phyloP scores from a whole-genome alignment of 2,113 vertebrate species.

The Mastomys natalensis region DNA sequence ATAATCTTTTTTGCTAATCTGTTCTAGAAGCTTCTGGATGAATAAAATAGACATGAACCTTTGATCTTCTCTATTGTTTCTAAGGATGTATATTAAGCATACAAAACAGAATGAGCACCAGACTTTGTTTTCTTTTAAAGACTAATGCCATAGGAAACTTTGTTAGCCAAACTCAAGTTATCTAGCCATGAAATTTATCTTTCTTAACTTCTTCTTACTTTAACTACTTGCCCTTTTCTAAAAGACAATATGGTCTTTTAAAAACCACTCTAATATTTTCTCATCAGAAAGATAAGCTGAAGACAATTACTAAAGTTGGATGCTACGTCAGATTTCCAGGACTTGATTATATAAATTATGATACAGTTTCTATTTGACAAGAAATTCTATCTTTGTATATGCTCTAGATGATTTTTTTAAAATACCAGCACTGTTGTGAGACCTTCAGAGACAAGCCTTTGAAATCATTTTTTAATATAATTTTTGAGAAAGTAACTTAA shows the following conservation, averaged over 20 bases:
- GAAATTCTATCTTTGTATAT: background rate
- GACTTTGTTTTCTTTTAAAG: slow-evolving; percentile 21
- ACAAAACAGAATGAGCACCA: background rate
- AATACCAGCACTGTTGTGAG: too few species aligned
- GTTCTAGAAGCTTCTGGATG: slow-evolving; percentile 4
- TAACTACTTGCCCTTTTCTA: background rate
- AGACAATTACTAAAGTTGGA: slow-evolving; percentile 21
- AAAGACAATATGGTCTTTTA: background rate
- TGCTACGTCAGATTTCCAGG: background rate
- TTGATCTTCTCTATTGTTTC: slow-evolving; percentile 44
- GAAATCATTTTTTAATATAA: slow-evolving; percentile 1
- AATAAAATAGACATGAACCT: slow-evolving; percentile 59
- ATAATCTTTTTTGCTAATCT: slow-evolving; percentile 60
- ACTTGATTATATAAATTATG: slow-evolving; percentile 36
- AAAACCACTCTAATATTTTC: slow-evolving; percentile 18
- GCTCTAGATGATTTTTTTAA: background rate
- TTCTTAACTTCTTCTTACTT: slow-evolving; percentile 34
- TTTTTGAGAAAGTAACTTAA: background rate
- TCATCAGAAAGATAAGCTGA: background rate
- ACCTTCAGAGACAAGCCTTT: background rate
- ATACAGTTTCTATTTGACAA: background rate
- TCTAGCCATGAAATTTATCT: slow-evolving; percentile 29
- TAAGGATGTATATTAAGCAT: slow-evolving; percentile 19
- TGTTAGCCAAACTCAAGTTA: slow-evolving; percentile 42
- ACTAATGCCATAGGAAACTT: background rate